phyloP scores from a whole-genome alignment of 2,888 invertebrate species.

The Pharmacophagus antenor region DNA sequence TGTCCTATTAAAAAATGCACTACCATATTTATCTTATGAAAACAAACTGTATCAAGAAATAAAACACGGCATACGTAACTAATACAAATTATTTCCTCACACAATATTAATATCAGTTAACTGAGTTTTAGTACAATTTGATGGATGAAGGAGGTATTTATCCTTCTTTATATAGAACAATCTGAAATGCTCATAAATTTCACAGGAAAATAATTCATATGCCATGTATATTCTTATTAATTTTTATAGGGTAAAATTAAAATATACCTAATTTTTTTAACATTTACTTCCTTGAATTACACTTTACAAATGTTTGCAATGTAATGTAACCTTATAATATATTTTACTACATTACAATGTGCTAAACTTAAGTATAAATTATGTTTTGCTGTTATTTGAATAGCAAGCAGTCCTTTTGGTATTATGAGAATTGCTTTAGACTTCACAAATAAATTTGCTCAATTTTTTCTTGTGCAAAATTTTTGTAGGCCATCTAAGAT shows the following conservation, averaged over 20 bases:
- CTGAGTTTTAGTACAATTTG: no score
- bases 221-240: no score
- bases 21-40: no score
- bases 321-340: slow-evolving; percentile 78
- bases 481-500: slow-evolving; percentile 5
- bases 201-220: no score
- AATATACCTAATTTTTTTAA: slow-evolving; percentile 52
- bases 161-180: no score
- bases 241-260: slow-evolving; percentile 33
- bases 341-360: slow-evolving; percentile 73
- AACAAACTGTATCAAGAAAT: no score
- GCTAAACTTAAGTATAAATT: slow-evolving; percentile 78
- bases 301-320: slow-evolving; percentile 78
- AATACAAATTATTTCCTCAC: no score
- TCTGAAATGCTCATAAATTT: no score
- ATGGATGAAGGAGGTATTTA: no score
- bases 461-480: slow-evolving; percentile 18
- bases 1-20: no score
- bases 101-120: no score
- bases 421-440: neutral
- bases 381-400: slow-evolving; percentile 69
- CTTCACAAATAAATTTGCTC: neutral
- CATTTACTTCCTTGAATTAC: slow-evolving; percentile 80
- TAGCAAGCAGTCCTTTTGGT: slow-evolving; percentile 65
- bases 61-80: no score